A percentile compares a stretch with the other conserved stretches of the same genome.
Evolutionary conservation across 2,113 vertebrate species (phyloP).

Genomic region (Rhagologus leucostigma): DNA sequence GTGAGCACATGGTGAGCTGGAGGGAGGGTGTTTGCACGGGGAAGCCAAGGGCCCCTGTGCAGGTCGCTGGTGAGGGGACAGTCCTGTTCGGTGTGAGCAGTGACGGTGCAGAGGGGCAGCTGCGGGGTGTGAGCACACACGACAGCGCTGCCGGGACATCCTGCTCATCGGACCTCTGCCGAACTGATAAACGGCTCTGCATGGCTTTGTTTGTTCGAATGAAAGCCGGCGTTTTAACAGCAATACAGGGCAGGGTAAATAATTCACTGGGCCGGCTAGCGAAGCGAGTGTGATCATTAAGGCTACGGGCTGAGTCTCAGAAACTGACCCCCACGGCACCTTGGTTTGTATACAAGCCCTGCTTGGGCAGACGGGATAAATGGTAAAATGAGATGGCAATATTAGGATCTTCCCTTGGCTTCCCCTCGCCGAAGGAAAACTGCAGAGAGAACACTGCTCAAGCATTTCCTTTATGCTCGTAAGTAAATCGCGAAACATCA

Average conservation of each 20-base stretch:
- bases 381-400: slow-evolving; percentile 37
- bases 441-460: slow-evolving; percentile 24
- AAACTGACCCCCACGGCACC: not conserved
- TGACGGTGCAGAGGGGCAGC: not conserved
- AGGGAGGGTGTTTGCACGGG: not conserved
- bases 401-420: slow-evolving; percentile 30
- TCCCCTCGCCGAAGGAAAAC: not conserved
- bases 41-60: not conserved
- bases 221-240: not conserved
- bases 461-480: slow-evolving; percentile 42
- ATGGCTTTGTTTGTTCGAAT: not conserved
- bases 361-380: not conserved
- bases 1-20: not conserved
- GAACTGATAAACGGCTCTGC: not conserved
- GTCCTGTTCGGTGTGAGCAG: not conserved
- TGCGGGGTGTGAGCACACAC: not conserved
- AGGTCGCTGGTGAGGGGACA: not conserved
- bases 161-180: not conserved
- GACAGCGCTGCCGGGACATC: not conserved
- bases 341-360: not conserved
- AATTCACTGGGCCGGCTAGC: not conserved
- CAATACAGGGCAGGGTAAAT: not conserved
- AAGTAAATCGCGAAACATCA: slow-evolving; percentile 41
- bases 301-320: not conserved
- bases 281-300: not conserved